Base-by-base conservation (phyloP, 2,888 invertebrate genomes). In the Stenotaenia linearis region DNA sequence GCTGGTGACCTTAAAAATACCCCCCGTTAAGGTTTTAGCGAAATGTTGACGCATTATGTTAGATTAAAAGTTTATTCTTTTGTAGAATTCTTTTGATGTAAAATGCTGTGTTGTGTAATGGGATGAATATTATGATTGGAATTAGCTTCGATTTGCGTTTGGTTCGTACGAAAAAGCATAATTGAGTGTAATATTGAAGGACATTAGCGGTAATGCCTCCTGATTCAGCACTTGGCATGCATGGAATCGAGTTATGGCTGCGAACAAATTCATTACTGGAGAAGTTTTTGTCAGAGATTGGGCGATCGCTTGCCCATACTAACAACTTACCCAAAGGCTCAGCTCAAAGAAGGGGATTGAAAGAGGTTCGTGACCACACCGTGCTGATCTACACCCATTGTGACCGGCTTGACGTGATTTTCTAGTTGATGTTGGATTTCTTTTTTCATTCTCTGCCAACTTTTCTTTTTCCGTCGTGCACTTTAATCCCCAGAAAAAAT, bases 271-370 rank as follows among this genome's bases (percentile, higher is more conserved):
- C 56, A 56, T 56, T 56, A 56, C 56, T 56, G 18, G 56, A 56
- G 56, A 56, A 56, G 56, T 56, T 56, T 56, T 56, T 56, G 56
- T 56, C 56, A 56, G 56, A 56, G n/a, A n/a, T n/a, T 56, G n/a
- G 56, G 56, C 6, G 23, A 56, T 56, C 56, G 56, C 56, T 56
- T 56, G 56, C 56, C 56, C 56, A 56, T 56, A 56, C 56, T 23
- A 56, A 56, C 21, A 56, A 56, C 21, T 56, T 56, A 23, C 40
- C 40, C 56, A 21, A 56, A 56, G 56, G 56, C 56, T 56, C 7
- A 56, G 21, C 56, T 23, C 4, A 12, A 56, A 56, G 23, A 23
- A 21, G 21, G n/a, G 56, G n/a, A n/a, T 45, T 56, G 56, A 56
- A 56, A 56, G 56, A 56, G 56, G 56, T 56, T 23, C 56, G 56